Evolutionary conservation across 2,888 invertebrate species (phyloP).

Genomic region (Lasioglossum villosulum): DNA sequence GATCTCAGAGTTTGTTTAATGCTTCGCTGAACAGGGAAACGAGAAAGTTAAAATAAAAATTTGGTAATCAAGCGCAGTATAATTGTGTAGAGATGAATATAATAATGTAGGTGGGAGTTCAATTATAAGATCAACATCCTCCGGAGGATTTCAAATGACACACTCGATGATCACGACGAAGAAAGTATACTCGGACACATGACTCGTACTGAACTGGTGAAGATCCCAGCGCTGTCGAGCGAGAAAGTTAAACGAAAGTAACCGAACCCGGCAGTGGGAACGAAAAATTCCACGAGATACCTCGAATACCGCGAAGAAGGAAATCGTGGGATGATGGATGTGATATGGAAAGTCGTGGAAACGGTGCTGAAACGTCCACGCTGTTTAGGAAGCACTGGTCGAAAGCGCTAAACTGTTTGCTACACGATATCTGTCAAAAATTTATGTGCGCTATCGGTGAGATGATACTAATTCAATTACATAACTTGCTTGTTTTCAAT

Average conservation of each 20-base stretch:
- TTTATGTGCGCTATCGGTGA: background rate
- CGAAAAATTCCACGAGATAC: constrained; percentile 28
- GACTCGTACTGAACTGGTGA: constrained; percentile 26
- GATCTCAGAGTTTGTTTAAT: background rate
- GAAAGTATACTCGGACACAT: background rate
- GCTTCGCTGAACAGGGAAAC: background rate
- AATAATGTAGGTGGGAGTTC: background rate
- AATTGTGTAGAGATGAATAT: background rate
- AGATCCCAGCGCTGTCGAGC: constrained; percentile 17
- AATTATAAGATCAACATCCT: background rate
- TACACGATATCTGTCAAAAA: background rate
- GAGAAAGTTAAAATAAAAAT: background rate
- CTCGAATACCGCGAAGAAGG: background rate
- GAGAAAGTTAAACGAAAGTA: constrained; percentile 59
- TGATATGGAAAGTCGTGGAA: background rate
- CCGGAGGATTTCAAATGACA: background rate
- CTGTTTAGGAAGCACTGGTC: background rate
- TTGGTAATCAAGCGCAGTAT: background rate
- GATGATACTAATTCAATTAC: background rate
- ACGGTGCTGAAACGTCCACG: background rate
- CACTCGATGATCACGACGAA: background rate
- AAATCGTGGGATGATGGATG: background rate
- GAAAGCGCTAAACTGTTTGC: background rate
- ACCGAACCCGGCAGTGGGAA: constrained; percentile 19
- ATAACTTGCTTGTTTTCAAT: background rate